Evolutionary conservation across 2,797 vertebrate genomes (phyloP).

Genomic region (Nyctalus aviator): DNA sequence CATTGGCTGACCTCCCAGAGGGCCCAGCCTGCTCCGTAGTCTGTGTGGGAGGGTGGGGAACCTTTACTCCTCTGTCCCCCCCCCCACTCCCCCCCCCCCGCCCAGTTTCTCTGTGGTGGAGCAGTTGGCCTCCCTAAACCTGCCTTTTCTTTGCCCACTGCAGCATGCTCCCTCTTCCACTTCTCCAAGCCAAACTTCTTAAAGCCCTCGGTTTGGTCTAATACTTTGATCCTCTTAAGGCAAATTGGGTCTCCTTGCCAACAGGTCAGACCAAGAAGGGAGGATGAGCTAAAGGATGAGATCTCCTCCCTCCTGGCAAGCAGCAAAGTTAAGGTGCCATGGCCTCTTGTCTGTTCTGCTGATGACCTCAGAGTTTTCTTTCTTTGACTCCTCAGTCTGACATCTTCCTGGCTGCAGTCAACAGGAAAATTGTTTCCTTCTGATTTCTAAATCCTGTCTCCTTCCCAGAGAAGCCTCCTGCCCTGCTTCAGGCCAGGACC

Average conservation of each 20-base stretch:
- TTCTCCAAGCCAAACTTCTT: not conserved
- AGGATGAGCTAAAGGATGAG: not conserved
- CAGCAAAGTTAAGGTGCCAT: not conserved
- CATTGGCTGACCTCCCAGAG: not conserved
- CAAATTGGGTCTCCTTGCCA: not conserved
- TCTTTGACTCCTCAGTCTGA: not conserved
- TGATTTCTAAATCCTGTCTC: not conserved
- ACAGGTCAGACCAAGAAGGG: not conserved
- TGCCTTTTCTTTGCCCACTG: not conserved
- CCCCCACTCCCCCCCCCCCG: no score
- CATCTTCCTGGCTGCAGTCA: not conserved
- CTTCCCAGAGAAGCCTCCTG: not conserved
- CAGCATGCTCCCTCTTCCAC: not conserved
- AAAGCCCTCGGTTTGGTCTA: not conserved
- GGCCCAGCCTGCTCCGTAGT: not conserved
- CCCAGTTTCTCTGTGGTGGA: not conserved
- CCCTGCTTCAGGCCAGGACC: not conserved
- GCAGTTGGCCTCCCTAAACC: no score
- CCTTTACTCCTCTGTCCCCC: not conserved
- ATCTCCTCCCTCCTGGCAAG: not conserved
- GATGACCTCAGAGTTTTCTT: not conserved
- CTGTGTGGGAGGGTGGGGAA: not conserved
- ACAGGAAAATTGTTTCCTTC: not conserved
- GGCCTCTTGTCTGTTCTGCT: not conserved
- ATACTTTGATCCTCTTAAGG: not conserved